Conservation (phyloP, 2,888 invertebrate species). For the Protodeltote pygarga region DNA sequence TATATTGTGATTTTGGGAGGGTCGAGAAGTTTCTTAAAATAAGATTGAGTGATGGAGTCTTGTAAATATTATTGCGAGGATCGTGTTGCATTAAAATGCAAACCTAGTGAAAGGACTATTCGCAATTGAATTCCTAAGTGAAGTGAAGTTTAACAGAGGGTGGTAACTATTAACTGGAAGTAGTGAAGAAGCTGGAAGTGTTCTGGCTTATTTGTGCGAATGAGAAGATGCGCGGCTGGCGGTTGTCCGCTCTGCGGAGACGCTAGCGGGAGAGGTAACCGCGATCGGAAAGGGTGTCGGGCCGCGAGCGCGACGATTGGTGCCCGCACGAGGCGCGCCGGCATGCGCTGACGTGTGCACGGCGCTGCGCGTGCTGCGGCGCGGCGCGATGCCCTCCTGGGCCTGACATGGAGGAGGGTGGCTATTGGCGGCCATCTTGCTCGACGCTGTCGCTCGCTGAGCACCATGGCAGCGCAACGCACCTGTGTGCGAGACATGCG, state of each 20-base stretch:
- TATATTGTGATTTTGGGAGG: conserved; percentile 66
- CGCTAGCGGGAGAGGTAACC: conserved; percentile 70
- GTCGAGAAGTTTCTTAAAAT: conserved; percentile 41
- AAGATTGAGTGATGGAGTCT: conserved; percentile 69
- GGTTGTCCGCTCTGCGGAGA: conserved; percentile 73
- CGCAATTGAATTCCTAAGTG: conserved; percentile 38
- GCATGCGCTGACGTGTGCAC: conserved; percentile 84
- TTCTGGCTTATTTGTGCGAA: conserved; percentile 60
- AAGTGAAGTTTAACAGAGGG: conserved; percentile 39
- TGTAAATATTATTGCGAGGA: conserved; percentile 51
- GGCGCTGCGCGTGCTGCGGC: conserved; percentile 86
- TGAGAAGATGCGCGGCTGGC: conserved; percentile 80
- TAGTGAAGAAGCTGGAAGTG: conserved; percentile 44
- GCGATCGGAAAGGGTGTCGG: conserved; percentile 83
- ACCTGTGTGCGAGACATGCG: conserved; percentile 81
- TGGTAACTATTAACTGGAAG: conserved; percentile 41
- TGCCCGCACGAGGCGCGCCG: conserved; percentile 85
- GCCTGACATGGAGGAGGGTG: conserved; percentile 85
- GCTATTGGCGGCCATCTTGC: conserved; percentile 84
- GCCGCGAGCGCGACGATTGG: conserved; percentile 85
- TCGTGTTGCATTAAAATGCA: conserved; percentile 41
- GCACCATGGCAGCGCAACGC: conserved; percentile 81
- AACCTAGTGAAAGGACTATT: conserved; percentile 53
- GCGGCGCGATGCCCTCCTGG: conserved; percentile 83
- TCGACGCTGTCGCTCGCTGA: conserved; percentile 83